Evolutionary conservation across 2,797 vertebrate genomes (phyloP).

Genomic region (Ibycter americanus): DNA sequence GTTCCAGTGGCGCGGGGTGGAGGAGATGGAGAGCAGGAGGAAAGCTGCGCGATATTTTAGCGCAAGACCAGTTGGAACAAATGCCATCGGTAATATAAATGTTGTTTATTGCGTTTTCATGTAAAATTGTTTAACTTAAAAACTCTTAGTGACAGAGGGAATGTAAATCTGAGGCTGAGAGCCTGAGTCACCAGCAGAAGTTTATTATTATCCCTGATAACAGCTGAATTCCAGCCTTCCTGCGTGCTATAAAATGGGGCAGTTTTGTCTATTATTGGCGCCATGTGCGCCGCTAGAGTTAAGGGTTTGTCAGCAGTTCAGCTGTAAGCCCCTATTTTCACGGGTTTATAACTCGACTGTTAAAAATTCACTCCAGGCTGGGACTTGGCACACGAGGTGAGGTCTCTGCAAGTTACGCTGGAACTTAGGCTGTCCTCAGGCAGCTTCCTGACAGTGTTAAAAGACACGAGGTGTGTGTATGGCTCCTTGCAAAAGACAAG

Average conservation of each 20-base stretch:
- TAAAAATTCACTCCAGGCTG: slow-evolving; percentile 58
- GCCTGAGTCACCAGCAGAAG: slow-evolving; percentile 67
- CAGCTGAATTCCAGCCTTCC: slow-evolving; percentile 71
- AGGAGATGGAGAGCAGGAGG: neutral
- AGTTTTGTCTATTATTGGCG: slow-evolving; percentile 60
- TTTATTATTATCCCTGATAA: slow-evolving; percentile 75
- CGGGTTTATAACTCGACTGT: slow-evolving; percentile 42
- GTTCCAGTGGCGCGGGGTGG: neutral
- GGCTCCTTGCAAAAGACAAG: neutral
- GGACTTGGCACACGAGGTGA: slow-evolving; percentile 25
- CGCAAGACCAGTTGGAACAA: slow-evolving; percentile 21
- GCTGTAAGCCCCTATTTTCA: slow-evolving; percentile 41
- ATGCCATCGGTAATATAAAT: slow-evolving; percentile 58
- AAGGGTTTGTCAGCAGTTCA: slow-evolving; percentile 50
- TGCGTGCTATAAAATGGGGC: slow-evolving; percentile 56
- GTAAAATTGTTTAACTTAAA: slow-evolving; percentile 75
- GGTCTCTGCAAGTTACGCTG: slow-evolving; percentile 14
- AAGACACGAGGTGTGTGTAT: neutral
- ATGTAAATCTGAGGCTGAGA: slow-evolving; percentile 72
- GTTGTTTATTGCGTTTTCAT: slow-evolving; percentile 70
- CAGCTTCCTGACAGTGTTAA: slow-evolving; percentile 5
- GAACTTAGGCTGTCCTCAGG: slow-evolving; percentile 33
- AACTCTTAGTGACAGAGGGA: slow-evolving; percentile 62
- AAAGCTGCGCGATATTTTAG: neutral
- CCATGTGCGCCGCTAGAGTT: neutral